These are phyloP conservation scores for Acrocephalus scirpaceus DNA, from an alignment of 2,797 vertebrate species.

Conservation along the genomic window DNA sequence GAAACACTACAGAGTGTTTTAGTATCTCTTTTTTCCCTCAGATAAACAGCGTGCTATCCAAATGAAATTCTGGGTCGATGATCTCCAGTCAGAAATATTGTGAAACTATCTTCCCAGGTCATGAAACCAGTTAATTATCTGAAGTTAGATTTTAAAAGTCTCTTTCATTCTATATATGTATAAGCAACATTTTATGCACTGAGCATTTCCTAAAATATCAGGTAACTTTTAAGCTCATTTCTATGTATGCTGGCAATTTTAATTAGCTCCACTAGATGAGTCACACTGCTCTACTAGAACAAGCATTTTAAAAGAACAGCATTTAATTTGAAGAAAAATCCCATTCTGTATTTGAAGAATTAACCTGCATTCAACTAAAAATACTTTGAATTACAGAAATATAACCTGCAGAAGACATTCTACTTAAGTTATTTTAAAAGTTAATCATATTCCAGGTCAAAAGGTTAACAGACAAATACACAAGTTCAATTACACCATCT, in stretches of 20 bases:
- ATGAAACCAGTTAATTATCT: not conserved
- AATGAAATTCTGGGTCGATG: not conserved
- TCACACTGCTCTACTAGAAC: not conserved
- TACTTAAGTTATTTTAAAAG: not conserved
- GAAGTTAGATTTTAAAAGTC: not conserved
- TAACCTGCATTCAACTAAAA: not conserved
- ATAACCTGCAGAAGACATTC: not conserved
- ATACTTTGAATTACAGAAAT: not conserved
- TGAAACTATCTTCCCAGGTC: not conserved
- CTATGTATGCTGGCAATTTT: not conserved
- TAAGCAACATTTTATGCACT: not conserved
- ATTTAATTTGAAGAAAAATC: not conserved
- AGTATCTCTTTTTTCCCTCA: not conserved
- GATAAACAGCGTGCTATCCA: not conserved
- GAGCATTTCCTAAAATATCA: not conserved
- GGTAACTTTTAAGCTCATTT: not conserved
- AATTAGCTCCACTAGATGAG: not conserved
- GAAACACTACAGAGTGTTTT: not conserved
- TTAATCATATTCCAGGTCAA: not conserved
- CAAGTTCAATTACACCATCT: not conserved
- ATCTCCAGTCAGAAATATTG: not conserved
- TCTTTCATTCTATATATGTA: not conserved
- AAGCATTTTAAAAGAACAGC: not conserved
- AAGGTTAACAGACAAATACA: not conserved
- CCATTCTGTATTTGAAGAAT: not conserved